phyloP scores from a whole-genome alignment of 2,888 invertebrate genomes.

The Leptinotarsa rubiginosa region DNA sequence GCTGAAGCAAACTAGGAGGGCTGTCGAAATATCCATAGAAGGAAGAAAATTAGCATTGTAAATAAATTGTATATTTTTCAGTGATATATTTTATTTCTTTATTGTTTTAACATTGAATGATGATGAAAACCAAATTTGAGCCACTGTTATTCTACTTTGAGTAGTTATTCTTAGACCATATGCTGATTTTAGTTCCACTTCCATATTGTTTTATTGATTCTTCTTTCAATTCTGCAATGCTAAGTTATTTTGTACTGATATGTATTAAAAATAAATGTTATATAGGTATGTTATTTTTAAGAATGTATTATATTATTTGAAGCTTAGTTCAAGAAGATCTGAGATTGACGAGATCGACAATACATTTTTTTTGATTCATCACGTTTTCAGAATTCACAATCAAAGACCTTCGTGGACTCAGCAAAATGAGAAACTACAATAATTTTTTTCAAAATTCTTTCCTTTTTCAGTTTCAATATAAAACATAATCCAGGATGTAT shows the following conservation, averaged over 20 bases:
- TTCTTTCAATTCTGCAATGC: background rate
- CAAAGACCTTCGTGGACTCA: background rate
- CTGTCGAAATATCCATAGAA: conserved; percentile 95
- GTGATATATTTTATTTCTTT: background rate
- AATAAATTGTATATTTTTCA: conserved; percentile 44
- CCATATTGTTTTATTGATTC: too few relatives aligned
- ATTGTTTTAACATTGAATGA: background rate
- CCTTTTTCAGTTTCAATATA: too few relatives aligned
- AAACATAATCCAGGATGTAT: too few relatives aligned
- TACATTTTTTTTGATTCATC: conserved; percentile 1
- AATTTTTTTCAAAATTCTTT: background rate
- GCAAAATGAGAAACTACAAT: background rate
- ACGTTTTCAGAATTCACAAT: background rate
- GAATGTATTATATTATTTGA: conserved; percentile 4
- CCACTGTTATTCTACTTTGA: background rate
- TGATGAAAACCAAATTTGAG: background rate
- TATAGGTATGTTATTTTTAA: conserved; percentile 13
- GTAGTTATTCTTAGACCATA: background rate
- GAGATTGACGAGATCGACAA: background rate
- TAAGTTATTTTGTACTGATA: conserved; percentile 22
- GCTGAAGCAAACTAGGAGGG: conserved; percentile 81
- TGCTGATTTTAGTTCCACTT: too few relatives aligned
- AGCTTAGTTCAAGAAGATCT: background rate
- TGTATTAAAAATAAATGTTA: conserved; percentile 21
- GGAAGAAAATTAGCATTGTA: conserved; percentile 95